Evolutionary conservation across 1,140 invertebrate species (phyloP), one percentile per base, ranked within the genome.

Genomic region (Copidosoma floridanum): DNA sequence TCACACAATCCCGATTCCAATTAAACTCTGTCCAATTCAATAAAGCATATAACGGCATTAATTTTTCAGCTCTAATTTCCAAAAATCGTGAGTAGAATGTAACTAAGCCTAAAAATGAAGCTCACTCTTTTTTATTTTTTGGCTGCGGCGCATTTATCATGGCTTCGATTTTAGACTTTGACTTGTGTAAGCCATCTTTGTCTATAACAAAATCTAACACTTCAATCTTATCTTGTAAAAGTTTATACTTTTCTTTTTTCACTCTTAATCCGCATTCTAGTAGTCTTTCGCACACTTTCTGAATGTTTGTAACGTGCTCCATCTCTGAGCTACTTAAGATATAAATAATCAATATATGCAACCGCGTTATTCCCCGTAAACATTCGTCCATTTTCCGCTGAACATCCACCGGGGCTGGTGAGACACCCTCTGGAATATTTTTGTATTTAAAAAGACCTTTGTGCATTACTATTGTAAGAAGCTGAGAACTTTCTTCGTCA

Each of bases 81-180:
- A 71, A 43, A 53, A 70, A 70, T 50, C 38, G 56, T 2, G 63
- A 44, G 35, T 69, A 73, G 47, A 66, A 70, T 44, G 67, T 68
- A 35, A 68, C 50, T 14, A 71, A 38, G 1, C 68, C 69, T 44
- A 71, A 53, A 53, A 71, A 69, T 20, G 65, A 66, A 14, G 63
- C 52, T 10, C 68, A 35, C 37, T 27, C 20, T 35, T 57, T 59
- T n/a, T 47, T 52, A 40, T 55, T 67, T 48, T 56, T 50, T 23
- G 65, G 65, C 32, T 40, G 20, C 8, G 51, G 47, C n/a, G 65
- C 65, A n/a, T 66, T 40, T 21, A 63, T 52, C 46, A 57, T 61
- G 43, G 64, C 46, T 2, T 69, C 26, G 43, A 69, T 41, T 57
- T 71, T 71, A 3, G 65, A 57, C 10, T 63, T 56, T 10, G 53